Conservation (phyloP, 2,797 vertebrate genomes). For the Platyrinchus mystaceus region DNA sequence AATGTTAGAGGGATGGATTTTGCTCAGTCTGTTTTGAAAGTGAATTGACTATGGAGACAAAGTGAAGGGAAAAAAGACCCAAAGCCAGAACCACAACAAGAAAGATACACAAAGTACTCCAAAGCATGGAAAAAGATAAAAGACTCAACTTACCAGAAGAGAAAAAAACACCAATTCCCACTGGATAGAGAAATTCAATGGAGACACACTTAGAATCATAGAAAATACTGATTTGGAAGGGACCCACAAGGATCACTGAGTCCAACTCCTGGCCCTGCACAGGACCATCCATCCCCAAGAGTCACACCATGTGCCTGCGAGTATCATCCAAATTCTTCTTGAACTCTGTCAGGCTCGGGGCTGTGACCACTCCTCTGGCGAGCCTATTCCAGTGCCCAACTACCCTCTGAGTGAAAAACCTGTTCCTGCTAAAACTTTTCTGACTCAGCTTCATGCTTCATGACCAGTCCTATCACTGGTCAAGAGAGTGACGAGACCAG, state of each 20-base stretch:
- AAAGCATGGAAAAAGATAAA: not conserved
- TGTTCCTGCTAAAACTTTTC: not conserved
- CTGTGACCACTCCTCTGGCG: not conserved
- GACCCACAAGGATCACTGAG: not conserved
- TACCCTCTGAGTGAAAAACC: not conserved
- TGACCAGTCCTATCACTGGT: not conserved
- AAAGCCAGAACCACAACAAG: not conserved
- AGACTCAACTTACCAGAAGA: not conserved
- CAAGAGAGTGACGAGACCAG: not conserved
- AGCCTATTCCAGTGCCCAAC: not conserved
- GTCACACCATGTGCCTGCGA: not conserved
- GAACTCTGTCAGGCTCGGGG: not conserved
- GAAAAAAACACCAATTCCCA: not conserved
- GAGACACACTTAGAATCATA: not conserved
- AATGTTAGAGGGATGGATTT: not conserved
- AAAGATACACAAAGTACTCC: not conserved
- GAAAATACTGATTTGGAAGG: not conserved
- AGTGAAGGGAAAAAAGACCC: rapidly evolving
- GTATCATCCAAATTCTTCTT: not conserved
- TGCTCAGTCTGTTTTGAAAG: not conserved
- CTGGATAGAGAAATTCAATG: not conserved
- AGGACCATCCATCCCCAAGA: not conserved
- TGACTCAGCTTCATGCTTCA: not conserved
- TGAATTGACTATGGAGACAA: not conserved
- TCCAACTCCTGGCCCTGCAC: not conserved